Evolutionary conservation across 2,888 invertebrate species (phyloP), one percentile per base, ranked within the genome.

Genomic region (Gymnoscelis rufifasciata): DNA sequence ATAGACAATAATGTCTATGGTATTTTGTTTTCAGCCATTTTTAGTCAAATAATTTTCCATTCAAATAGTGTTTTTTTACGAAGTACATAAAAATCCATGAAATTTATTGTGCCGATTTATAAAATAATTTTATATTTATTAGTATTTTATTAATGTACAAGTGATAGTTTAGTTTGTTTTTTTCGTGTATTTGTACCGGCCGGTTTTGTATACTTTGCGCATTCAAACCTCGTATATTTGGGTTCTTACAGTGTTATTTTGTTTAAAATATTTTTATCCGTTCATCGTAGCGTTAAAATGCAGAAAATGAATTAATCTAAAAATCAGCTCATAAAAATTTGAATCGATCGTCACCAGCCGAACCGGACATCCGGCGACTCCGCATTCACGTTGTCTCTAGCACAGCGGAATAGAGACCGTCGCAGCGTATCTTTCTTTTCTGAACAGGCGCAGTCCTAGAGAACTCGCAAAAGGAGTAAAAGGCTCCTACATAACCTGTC

Each of bases 401-500:
- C 75, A 71, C 76, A 68, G 73, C 73, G 79, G 79, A 83, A 86
- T 82, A 86, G 86, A 86, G 79, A 81, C 71, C 78, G 76, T 67
- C 75, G 79, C 76, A 74, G 76, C 81, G 82, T 84, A 84, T 86
- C 87, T 86, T 84, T 86, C 84, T 84, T 84, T 87, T 84, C 84
- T 78, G 84, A 83, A 86, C 86, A 87, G 82, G 87, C 87, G 88
- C 88, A 88, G 88, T 88, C 81, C 83, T 78, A 78, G 84, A 73
- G 75, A 84, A 86, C 82, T 75, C 83, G 87, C 83, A 83, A 84
- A 86, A 89, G 88, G 88, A 88, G 88, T 89, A 83, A 84, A 87
- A 86, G 86, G 87, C 88, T 89, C 88, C 88, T 88, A 86, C 86
- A 79, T 88, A 88, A 89, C 88, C 88, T 88, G 88, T 88, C 77